These are phyloP conservation scores for Phocides pigmalion DNA, from an alignment of 1,140 invertebrate species.

Conservation along the genomic window DNA sequence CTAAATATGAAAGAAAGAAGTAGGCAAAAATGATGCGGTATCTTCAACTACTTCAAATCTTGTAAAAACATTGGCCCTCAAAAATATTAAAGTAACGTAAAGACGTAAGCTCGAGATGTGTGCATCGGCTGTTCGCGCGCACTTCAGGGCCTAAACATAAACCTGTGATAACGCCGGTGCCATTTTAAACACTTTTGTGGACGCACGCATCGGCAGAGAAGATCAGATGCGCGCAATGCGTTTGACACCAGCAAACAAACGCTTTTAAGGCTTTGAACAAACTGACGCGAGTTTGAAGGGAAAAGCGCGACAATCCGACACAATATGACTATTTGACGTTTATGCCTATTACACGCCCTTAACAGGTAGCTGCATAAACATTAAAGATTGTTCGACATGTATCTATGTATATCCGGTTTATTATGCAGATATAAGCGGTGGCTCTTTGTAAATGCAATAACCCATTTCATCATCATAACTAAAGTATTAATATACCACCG, in stretches of 20 bases:
- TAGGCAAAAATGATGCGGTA: too few species aligned
- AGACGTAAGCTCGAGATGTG: background rate
- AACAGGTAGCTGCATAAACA: too few species aligned
- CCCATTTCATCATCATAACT: too few species aligned
- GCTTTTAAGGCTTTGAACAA: background rate
- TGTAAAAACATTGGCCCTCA: too few species aligned
- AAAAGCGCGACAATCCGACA: background rate
- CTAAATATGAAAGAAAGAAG: background rate
- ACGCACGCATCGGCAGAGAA: constrained; percentile 12
- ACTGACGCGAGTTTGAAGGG: background rate
- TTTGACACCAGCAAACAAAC: background rate
- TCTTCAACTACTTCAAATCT: too few species aligned
- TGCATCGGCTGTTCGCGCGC: constrained; percentile 23
- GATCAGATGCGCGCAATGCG: constrained; percentile 7
- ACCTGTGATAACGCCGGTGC: constrained; percentile 17
- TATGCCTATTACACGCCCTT: too few species aligned
- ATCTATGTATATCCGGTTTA: too few species aligned
- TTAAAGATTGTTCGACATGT: too few species aligned
- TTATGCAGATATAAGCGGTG: too few species aligned
- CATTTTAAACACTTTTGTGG: constrained; percentile 8
- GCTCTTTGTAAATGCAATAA: too few species aligned
- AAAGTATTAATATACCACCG: too few species aligned
- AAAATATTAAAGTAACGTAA: background rate
- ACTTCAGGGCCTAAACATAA: constrained; percentile 19
- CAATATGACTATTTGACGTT: too few species aligned